Percentiles rank a stretch among this genome's conserved stretches.
These are phyloP conservation scores for Pelodiscus sinensis DNA, from an alignment of 2,113 vertebrate species.

Conservation along the genomic window DNA sequence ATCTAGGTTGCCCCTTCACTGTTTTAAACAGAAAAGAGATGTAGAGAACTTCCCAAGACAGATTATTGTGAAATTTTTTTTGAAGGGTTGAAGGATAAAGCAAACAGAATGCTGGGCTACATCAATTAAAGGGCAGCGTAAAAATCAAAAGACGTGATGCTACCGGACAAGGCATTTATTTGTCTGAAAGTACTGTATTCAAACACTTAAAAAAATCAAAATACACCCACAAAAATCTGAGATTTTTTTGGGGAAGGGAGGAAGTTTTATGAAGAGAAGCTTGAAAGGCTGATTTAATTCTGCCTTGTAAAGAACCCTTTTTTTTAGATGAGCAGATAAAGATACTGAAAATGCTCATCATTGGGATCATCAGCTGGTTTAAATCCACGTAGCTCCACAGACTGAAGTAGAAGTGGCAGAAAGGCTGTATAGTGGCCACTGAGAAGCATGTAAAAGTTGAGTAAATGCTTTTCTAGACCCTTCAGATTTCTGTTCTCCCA, in stretches of 20 bases:
- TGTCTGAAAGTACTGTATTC: neutral
- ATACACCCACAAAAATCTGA: neutral
- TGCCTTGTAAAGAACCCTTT: neutral
- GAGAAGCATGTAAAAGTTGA: neutral
- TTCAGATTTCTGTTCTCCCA: neutral
- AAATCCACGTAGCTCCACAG: neutral
- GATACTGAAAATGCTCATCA: neutral
- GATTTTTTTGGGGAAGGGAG: neutral
- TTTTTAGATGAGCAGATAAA: neutral
- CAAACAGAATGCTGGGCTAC: neutral
- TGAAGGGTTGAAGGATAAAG: conserved; percentile 30
- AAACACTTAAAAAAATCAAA: neutral
- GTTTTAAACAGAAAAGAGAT: conserved; percentile 2
- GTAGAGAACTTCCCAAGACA: neutral
- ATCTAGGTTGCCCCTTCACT: no score
- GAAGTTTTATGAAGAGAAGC: neutral
- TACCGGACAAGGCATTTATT: neutral
- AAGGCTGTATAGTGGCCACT: neutral
- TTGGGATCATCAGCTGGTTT: neutral
- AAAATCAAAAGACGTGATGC: neutral
- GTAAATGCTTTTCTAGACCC: neutral
- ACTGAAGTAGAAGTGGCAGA: neutral
- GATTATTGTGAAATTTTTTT: neutral
- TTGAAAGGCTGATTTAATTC: neutral
- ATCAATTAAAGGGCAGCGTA: conserved; percentile 10